These are phyloP conservation scores for Ridgeia piscesae DNA, from an alignment of 1,140 invertebrate genomes.

Conservation along the genomic window DNA sequence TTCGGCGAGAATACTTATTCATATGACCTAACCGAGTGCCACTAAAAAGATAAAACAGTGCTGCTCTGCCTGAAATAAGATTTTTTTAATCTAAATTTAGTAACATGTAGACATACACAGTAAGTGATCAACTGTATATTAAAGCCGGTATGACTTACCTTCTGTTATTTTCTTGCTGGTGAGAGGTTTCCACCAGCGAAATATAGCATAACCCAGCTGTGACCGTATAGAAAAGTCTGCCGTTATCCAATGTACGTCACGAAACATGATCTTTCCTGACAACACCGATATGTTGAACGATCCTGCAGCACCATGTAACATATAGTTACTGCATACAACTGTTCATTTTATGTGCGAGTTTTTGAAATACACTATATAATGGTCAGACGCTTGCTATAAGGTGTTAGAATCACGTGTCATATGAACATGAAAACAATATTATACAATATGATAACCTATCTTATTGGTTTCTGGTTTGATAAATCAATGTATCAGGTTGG, in stretches of 20 bases:
- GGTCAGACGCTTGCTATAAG: background rate
- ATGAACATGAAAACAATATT: background rate
- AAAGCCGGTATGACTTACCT: conserved; percentile 63
- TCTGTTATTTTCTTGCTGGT: conserved; percentile 92
- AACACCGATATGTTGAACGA: conserved; percentile 93
- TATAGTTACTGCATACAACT: background rate
- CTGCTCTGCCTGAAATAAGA: background rate
- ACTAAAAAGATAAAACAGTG: too few species aligned
- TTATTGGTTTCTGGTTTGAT: background rate
- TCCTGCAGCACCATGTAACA: conserved; percentile 60
- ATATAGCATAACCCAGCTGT: conserved; percentile 96
- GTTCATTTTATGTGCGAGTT: background rate
- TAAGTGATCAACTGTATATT: background rate
- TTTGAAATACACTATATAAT: background rate
- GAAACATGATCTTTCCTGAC: conserved; percentile 98
- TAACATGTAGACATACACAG: background rate
- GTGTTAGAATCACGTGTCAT: background rate
- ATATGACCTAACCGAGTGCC: too few species aligned
- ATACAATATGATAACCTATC: background rate
- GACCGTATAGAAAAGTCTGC: conserved; percentile 90
- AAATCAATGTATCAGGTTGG: background rate
- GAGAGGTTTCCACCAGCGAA: conserved; percentile 93
- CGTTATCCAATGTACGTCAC: conserved; percentile 91
- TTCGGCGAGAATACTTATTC: too few species aligned
- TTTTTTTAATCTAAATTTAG: background rate